Evolutionary conservation across 2,113 vertebrate genomes (phyloP).

Genomic region (Bos indicus): DNA sequence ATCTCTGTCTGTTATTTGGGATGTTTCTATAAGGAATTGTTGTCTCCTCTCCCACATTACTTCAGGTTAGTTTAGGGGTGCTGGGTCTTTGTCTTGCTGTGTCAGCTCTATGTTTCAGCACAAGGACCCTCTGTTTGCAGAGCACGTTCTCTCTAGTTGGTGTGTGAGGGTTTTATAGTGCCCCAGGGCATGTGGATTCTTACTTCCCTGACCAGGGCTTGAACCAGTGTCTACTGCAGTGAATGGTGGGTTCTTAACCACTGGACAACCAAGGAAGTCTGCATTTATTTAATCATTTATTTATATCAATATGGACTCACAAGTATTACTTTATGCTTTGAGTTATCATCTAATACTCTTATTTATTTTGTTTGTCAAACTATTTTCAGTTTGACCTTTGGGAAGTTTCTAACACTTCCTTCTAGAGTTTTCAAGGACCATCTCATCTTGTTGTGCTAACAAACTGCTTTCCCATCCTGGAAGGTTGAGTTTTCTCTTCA

Average conservation of each 20-base stretch:
- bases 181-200: too few species aligned
- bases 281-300: background rate
- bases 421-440: background rate
- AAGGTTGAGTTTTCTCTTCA: background rate
- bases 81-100: too few species aligned
- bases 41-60: background rate
- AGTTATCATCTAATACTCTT: background rate
- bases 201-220: too few species aligned
- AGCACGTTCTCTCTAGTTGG: too few species aligned
- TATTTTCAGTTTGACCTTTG: background rate
- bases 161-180: too few species aligned
- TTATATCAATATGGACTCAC: background rate
- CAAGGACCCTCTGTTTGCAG: too few species aligned
- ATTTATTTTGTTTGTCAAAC: background rate
- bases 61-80: too few species aligned
- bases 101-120: fast-evolving
- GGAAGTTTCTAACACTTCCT: background rate
- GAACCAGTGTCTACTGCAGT: too few species aligned
- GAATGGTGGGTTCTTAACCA: too few species aligned
- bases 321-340: background rate
- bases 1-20: background rate
- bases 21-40: background rate
- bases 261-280: too few species aligned
- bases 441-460: background rate
- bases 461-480: background rate